Evolutionary conservation across 2,888 invertebrate genomes (phyloP).

Genomic region (Drosophila limbata): DNA sequence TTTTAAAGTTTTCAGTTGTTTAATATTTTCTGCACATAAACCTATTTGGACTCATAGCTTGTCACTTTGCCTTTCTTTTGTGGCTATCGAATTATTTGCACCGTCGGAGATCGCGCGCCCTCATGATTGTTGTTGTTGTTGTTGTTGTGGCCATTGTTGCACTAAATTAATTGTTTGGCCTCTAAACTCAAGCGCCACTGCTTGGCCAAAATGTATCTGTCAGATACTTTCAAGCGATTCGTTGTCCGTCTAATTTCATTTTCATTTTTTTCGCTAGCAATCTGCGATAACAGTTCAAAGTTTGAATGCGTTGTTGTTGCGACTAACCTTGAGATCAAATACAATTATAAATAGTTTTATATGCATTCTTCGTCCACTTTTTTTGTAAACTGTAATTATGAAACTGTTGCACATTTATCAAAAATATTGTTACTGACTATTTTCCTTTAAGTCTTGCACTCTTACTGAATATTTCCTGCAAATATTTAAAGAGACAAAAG

Average conservation of each 20-base stretch:
- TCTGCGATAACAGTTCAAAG: constrained; percentile 55
- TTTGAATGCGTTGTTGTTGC: not conserved
- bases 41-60: constrained; percentile 8
- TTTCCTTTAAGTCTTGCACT: not conserved
- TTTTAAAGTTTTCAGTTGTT: not conserved
- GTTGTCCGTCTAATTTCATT: constrained; percentile 61
- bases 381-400: not conserved
- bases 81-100: constrained; percentile 35
- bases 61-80: constrained; percentile 41
- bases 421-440: not conserved
- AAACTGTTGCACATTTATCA: not conserved
- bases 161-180: constrained; percentile 71
- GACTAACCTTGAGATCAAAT: constrained; percentile 10
- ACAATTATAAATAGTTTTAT: not conserved
- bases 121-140: constrained; percentile 39
- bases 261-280: constrained; percentile 34
- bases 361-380: not conserved
- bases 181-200: constrained; percentile 45
- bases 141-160: constrained; percentile 56
- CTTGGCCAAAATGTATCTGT: constrained; percentile 38
- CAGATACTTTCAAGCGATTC: constrained; percentile 67
- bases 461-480: not conserved
- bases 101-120: constrained; percentile 54
- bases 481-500: no score
- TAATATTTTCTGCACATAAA: constrained; percentile 23